Conservation (phyloP, 2,797 vertebrate species). For the Crocodylus rhombifer region DNA sequence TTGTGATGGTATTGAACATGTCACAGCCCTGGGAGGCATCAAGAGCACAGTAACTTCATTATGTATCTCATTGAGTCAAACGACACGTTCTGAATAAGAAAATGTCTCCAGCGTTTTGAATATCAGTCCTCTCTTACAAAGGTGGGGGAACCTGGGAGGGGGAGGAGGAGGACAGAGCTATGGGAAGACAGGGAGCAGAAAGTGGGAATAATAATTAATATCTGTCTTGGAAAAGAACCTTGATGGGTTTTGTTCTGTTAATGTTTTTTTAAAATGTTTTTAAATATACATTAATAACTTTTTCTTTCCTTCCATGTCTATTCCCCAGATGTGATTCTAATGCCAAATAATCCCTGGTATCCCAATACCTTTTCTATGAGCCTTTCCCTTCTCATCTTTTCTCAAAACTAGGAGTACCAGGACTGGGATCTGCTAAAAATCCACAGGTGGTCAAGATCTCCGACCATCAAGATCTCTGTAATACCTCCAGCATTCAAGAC, state of each 20-base stretch:
- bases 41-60: conserved; percentile 30
- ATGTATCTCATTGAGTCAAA: background rate
- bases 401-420: background rate
- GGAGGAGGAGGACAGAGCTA: accelerated
- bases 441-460: no score
- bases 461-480: no score
- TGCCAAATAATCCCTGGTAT: background rate
- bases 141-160: background rate
- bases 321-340: background rate
- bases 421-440: no score
- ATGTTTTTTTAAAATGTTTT: background rate
- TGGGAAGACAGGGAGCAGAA: background rate
- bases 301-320: background rate
- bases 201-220: background rate
- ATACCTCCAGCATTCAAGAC: no score
- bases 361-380: background rate
- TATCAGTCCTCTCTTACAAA: accelerated
- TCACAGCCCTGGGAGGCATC: conserved; percentile 48
- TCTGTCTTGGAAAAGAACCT: background rate
- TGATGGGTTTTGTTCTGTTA: background rate
- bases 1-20: conserved; percentile 59
- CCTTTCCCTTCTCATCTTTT: background rate
- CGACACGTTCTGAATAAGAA: background rate
- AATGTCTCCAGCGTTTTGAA: accelerated
- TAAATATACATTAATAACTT: background rate